Conservation (phyloP, 2,113 vertebrate genomes). For the Excalfactoria chinensis region DNA sequence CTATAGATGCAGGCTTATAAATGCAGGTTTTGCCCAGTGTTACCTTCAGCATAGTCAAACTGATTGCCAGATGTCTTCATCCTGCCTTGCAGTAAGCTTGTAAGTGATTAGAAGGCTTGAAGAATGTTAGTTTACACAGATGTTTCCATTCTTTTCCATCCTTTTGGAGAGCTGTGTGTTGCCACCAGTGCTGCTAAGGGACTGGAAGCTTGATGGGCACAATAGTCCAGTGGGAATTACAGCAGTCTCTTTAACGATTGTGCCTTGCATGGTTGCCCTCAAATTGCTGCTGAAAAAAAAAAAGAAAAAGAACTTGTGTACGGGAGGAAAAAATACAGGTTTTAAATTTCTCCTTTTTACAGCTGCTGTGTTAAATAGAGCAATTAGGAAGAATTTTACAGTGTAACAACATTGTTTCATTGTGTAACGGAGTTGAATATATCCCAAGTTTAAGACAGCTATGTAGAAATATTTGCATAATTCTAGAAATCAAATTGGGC, state of each 20-base stretch:
- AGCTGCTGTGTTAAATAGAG: neutral
- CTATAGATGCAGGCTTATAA: neutral
- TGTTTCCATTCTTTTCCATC: neutral
- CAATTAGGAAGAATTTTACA: neutral
- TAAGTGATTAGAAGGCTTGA: neutral
- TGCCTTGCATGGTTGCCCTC: neutral
- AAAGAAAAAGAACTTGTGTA: neutral
- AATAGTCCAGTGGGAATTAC: neutral
- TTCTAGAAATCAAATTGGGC: neutral
- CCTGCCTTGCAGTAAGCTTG: neutral
- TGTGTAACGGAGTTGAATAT: neutral
- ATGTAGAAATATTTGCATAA: constrained; percentile 3
- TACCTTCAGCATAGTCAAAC: neutral
- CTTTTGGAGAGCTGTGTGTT: neutral
- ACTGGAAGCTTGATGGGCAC: neutral
- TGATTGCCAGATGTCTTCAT: neutral
- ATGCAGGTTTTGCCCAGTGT: neutral
- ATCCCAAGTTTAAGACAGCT: neutral
- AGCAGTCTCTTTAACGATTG: neutral
- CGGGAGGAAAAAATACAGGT: neutral
- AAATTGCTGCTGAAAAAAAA: neutral
- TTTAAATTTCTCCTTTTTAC: neutral
- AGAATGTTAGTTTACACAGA: neutral
- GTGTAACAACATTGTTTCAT: neutral
- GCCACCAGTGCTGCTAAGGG: neutral